Percentiles rank a stretch among this genome's conserved stretches.
Evolutionary conservation across 2,113 vertebrate species (phyloP).

Genomic region (Romanogobio albipinnatus): DNA sequence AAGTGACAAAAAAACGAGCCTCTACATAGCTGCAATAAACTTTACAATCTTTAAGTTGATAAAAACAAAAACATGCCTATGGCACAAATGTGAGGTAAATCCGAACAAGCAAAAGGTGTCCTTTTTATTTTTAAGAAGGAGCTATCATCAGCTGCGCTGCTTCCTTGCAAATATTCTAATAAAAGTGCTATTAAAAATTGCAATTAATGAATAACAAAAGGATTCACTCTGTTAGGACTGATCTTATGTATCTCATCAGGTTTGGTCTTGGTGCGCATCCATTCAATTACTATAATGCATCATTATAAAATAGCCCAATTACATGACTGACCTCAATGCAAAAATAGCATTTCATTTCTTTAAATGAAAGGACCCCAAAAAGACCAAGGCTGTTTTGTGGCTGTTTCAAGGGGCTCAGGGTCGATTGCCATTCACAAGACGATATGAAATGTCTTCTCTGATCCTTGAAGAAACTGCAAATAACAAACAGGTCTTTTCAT

Average conservation of each 20-base stretch:
- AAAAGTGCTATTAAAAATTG: background rate
- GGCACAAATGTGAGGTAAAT: too few species aligned
- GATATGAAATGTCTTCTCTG: slow-evolving; percentile 6
- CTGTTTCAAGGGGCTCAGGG: slow-evolving; percentile 44
- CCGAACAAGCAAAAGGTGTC: background rate
- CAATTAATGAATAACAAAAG: background rate
- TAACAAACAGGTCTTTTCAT: slow-evolving; percentile 16
- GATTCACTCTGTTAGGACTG: background rate
- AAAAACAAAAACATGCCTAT: too few species aligned
- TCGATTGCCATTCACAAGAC: slow-evolving; percentile 47
- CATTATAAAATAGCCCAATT: slow-evolving; percentile 10
- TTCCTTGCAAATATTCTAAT: background rate
- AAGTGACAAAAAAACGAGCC: too few species aligned
- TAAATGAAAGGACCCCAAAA: slow-evolving; percentile 36
- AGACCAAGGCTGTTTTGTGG: slow-evolving; percentile 30
- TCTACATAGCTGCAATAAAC: too few species aligned
- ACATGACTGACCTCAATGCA: slow-evolving; percentile 7
- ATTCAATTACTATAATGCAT: slow-evolving; percentile 23
- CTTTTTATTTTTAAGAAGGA: slow-evolving; percentile 9
- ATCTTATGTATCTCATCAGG: background rate
- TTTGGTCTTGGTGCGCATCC: background rate
- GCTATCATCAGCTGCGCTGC: background rate
- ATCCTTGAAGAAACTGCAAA: slow-evolving; percentile 47
- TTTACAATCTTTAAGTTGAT: too few species aligned
- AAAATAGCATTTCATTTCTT: slow-evolving; percentile 20